Conservation (phyloP, 2,888 invertebrate species). For the Phania funesta region DNA sequence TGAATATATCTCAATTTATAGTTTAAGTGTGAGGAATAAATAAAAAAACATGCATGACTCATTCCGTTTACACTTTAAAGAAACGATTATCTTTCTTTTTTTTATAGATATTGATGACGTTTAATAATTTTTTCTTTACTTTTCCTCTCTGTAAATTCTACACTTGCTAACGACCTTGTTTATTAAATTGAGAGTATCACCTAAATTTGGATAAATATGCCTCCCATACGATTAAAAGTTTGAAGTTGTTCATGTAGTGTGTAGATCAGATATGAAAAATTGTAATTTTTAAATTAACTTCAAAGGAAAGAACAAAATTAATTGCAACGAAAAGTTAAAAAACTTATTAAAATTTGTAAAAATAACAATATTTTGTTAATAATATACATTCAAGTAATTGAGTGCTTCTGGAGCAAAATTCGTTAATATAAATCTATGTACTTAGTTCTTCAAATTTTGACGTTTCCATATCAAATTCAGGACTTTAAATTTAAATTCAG, state of each 20-base stretch:
- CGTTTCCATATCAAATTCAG: too few species aligned
- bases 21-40: not conserved
- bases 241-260: not conserved
- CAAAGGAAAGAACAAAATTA: too few species aligned
- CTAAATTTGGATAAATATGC: too few species aligned
- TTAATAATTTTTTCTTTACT: slow-evolving; percentile 21
- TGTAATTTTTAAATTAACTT: not conserved
- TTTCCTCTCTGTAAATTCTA: not conserved
- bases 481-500: too few species aligned
- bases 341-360: too few species aligned
- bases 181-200: slow-evolving; percentile 33
- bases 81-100: slow-evolving; percentile 15
- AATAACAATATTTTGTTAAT: too few species aligned
- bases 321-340: not conserved
- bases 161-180: slow-evolving; percentile 53
- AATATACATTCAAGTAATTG: too few species aligned
- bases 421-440: too few species aligned
- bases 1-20: slow-evolving; percentile 1
- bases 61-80: slow-evolving; percentile 21
- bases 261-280: not conserved
- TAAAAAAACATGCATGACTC: slow-evolving; percentile 40
- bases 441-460: too few species aligned
- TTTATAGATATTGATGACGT: slow-evolving; percentile 49
- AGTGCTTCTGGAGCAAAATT: too few species aligned
- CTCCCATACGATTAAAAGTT: not conserved